phyloP scores from a whole-genome alignment of 2,113 vertebrate genomes.

The Coregonus clupeaformis region DNA sequence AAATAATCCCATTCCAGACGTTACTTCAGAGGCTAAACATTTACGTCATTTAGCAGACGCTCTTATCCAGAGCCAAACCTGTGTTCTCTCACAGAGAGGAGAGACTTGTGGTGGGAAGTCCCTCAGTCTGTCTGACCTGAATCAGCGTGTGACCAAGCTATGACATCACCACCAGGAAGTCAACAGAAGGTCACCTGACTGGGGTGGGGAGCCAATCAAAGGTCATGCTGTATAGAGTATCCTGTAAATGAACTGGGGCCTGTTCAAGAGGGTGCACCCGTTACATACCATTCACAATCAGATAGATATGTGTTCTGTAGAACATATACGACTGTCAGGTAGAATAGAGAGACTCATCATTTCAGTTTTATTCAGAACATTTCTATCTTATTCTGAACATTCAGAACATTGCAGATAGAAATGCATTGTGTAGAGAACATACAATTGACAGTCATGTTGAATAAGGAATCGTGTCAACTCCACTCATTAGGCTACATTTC shows the following conservation, averaged over 20 bases:
- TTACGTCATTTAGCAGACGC: too few relatives aligned
- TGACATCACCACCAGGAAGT: conserved; percentile 73
- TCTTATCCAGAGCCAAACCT: too few relatives aligned
- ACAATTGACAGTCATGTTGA: too few relatives aligned
- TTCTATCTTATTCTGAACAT: too few relatives aligned
- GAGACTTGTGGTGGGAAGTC: conserved; percentile 42
- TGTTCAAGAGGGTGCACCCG: too few relatives aligned
- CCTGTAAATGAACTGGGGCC: too few relatives aligned
- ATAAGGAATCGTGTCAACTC: too few relatives aligned
- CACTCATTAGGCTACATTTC: too few relatives aligned
- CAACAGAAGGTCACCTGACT: conserved; percentile 51
- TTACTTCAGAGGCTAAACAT: background rate
- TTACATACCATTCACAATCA: too few relatives aligned
- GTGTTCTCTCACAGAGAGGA: background rate
- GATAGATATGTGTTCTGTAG: background rate
- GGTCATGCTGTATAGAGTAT: conserved; percentile 13
- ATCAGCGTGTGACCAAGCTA: conserved; percentile 55
- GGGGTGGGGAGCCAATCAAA: conserved; percentile 41
- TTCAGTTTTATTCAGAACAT: too few relatives aligned
- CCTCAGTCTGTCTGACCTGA: conserved; percentile 24
- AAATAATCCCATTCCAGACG: background rate
- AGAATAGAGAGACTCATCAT: background rate
- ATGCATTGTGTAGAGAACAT: too few relatives aligned
- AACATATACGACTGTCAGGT: conserved; percentile 8
- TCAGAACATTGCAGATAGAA: too few relatives aligned